Base-by-base conservation (phyloP, 2,888 invertebrate species). In the Noctua pronuba region DNA sequence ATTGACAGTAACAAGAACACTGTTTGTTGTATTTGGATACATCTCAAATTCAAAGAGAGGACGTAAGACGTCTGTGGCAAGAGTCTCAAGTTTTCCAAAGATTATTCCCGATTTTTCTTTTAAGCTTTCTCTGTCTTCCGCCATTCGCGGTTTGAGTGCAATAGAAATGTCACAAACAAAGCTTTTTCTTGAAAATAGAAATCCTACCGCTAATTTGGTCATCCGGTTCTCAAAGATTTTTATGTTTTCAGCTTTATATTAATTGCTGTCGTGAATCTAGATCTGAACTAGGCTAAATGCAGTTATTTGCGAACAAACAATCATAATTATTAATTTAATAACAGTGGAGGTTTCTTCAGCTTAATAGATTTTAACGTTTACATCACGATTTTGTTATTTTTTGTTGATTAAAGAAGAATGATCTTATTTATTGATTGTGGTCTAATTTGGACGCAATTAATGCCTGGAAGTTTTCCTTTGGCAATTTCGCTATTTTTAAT, bases 191-290 rank as follows among this genome's bases (percentile, higher is more conserved):
- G 60, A 31, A 21, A 62, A 35, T 28, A 55, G 38, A 65, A 58
- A 72, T 44, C 5, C 4, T 58, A 38, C 31, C 46, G 60, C 11
- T 52, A 44, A 66, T 73, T 67, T 46, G 10, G 41, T 24, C 2
- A 21, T 70, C 68, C 31, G 41, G 31, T 46, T 66, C 28, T 69
- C 41, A 62, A 69, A 68, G 4, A 55, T 65, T 55, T 52, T 72
- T 68, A 75, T 72, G 72, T 73, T 55, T 81, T 38, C 55, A 58
- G 21, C 13, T 71, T 71, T 52, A 41, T 72, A 75, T 68, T 72
- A 73, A 82, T 75, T 69, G 31, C 41, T 69, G 58, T 69, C 35
- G 52, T 75, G 69, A 70, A 81, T 85, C 74, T 82, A 62, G 68
- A 85, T 44, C 44, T 62, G 13, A 35, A 82, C 49, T 55, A n/a